Conservation (phyloP, 30 jellyfish, hydroid and myxozoan genomes). For the Aurelia coerulea region DNA sequence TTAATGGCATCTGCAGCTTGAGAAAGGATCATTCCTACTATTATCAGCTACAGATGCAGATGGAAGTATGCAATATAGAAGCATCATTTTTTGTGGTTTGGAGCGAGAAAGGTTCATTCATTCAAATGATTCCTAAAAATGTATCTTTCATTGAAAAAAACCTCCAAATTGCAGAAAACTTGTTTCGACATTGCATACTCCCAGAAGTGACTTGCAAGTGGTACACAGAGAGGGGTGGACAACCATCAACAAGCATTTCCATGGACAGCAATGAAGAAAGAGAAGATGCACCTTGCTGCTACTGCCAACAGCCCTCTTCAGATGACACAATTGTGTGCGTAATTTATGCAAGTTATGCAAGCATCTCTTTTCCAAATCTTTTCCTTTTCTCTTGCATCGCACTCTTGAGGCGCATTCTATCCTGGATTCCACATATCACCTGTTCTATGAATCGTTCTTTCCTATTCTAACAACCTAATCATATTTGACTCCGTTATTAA, state of each 20-base stretch:
- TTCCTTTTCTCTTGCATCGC: no score
- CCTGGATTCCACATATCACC: no score
- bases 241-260: not conserved
- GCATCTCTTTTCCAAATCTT: no score
- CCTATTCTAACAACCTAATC: no score
- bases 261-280: not conserved
- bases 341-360: no score
- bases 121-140: not conserved
- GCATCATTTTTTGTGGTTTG: constrained; percentile 1
- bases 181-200: not conserved
- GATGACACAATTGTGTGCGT: no score
- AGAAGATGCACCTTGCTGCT: not conserved
- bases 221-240: not conserved
- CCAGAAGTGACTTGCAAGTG: not conserved
- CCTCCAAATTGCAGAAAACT: no score
- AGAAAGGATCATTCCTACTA: not conserved
- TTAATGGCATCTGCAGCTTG: not conserved
- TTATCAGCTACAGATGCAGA: constrained; percentile 3
- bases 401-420: no score
- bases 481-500: no score
- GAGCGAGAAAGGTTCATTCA: not conserved
- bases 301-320: not conserved
- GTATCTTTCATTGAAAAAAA: not conserved
- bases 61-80: not conserved
- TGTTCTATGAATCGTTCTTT: no score